A percentile compares a stretch with the other conserved stretches of the same genome.
phyloP scores from a whole-genome alignment of 1,140 invertebrate genomes.

The Euura lappo region DNA sequence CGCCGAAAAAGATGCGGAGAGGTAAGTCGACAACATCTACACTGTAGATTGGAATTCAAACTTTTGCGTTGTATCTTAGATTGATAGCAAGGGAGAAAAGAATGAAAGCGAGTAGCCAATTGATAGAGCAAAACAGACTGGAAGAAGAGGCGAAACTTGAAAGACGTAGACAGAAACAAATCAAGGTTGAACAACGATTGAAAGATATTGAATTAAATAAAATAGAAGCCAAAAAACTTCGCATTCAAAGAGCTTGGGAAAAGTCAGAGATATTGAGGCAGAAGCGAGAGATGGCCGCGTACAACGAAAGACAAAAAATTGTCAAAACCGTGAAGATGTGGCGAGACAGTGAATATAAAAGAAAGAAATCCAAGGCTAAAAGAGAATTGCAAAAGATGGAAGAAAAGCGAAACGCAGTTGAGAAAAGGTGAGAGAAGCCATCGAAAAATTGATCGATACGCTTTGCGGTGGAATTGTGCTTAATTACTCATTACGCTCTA shows the following conservation, averaged over 20 bases:
- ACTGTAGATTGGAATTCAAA: not conserved
- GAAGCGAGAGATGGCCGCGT: conserved; percentile 20
- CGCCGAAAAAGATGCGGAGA: conserved; percentile 36
- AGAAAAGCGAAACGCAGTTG: conserved; percentile 26
- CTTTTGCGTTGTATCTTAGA: conserved; percentile 8
- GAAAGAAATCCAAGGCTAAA: conserved; percentile 21
- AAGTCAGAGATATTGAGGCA: conserved; percentile 20
- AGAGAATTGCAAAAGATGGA: conserved; percentile 24
- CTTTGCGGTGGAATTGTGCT: not conserved
- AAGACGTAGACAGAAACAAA: conserved; percentile 18
- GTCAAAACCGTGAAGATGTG: conserved; percentile 26
- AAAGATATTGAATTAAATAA: conserved; percentile 10
- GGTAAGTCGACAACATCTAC: conserved; percentile 25
- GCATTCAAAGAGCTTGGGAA: conserved; percentile 14
- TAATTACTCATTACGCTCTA: not conserved
- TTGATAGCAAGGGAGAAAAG: conserved; percentile 18
- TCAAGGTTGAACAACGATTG: conserved; percentile 17
- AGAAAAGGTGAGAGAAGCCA: conserved; percentile 27
- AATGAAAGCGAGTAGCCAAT: conserved; percentile 11
- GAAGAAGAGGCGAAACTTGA: conserved; percentile 17
- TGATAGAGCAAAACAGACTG: not conserved
- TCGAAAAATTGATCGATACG: not conserved
- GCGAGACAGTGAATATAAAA: conserved; percentile 25
- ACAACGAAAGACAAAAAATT: conserved; percentile 22
- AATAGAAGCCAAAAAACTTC: conserved; percentile 17